phyloP scores from a whole-genome alignment of 2,113 vertebrate species.

The Eira barbara region DNA sequence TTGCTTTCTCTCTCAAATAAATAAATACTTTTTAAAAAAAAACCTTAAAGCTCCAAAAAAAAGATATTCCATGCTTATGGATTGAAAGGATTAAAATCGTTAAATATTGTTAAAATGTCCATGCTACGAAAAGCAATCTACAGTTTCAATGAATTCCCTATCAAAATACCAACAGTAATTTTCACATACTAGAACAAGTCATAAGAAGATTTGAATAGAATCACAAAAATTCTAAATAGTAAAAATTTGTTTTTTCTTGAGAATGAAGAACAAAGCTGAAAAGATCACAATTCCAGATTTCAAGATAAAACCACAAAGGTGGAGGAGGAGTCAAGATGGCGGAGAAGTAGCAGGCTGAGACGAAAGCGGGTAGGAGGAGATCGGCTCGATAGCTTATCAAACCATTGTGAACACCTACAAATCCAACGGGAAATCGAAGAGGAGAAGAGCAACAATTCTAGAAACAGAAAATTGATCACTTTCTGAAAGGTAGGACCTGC shows the following conservation, averaged over 20 bases:
- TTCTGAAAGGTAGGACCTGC: too few species aligned
- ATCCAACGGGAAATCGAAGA: too few species aligned
- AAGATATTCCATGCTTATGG: not conserved
- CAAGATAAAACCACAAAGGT: not conserved
- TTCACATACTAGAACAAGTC: not conserved
- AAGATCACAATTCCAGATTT: not conserved
- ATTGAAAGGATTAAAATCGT: not conserved
- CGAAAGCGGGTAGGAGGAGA: too few species aligned
- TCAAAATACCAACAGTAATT: not conserved
- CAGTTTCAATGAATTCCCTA: not conserved
- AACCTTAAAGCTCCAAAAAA: not conserved
- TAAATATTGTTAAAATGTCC: not conserved
- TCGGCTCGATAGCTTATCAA: too few species aligned
- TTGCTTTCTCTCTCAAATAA: too few species aligned
- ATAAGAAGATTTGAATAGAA: not conserved
- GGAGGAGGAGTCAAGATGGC: too few species aligned
- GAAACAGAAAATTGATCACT: too few species aligned
- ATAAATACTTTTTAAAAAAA: not conserved
- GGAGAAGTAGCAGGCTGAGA: too few species aligned
- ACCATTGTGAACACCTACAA: too few species aligned
- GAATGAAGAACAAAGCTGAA: not conserved
- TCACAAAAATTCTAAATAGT: not conserved
- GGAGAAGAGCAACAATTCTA: too few species aligned
- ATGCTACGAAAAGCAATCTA: not conserved
- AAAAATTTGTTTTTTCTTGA: too few species aligned